Base-by-base conservation (phyloP, 2,888 invertebrate genomes). In the Copidosoma aretas region DNA sequence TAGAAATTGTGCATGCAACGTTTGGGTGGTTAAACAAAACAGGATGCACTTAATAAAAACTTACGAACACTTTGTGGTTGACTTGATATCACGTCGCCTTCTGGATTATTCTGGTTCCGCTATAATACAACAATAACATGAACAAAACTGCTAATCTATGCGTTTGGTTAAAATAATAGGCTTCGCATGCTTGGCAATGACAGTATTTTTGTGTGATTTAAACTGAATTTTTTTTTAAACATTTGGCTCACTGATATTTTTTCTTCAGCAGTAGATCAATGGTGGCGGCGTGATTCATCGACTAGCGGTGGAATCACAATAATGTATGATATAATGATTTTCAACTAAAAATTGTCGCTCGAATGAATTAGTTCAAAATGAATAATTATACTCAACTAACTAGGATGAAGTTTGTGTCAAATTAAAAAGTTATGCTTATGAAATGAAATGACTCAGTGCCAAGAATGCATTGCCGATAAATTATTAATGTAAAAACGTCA, bases 71-170 rank as follows among this genome's bases (percentile, higher is more conserved):
- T 75, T 77, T 79, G 77, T 60, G 84, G 84, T 77, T 84, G 83
- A 78, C 77, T 78, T 75, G 81, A 79, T 77, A 84, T 79, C 76
- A 81, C 81, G 75, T 78, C 77, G 75, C 74, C 80, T 61, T 82
- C 82, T 74, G 79, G 79, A 74, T 78, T 70, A 74, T 76, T 81
- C 80, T 72, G 81, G 81, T 80, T 77, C 83, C 79, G 82, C 83
- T 84, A 82, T 79, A 82, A 84, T 84, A 82, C 79, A 83, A 82
- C 79, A 82, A 83, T 78, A 82, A 82, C 80, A 77, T 82, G 82
- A 83, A 82, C 80, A 80, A 81, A 82, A 81, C 79, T 78, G 79
- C 82, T 82, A 81, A 75, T 73, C 81, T 82, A 81, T 78, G 70
- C 76, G 51, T 63, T 68, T 71, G 64, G 64, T 72, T 54, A 71